phyloP scores from a whole-genome alignment of 37 sponge, comb jelly and placozoan genomes.

The Halisarca cf. caerulea region DNA sequence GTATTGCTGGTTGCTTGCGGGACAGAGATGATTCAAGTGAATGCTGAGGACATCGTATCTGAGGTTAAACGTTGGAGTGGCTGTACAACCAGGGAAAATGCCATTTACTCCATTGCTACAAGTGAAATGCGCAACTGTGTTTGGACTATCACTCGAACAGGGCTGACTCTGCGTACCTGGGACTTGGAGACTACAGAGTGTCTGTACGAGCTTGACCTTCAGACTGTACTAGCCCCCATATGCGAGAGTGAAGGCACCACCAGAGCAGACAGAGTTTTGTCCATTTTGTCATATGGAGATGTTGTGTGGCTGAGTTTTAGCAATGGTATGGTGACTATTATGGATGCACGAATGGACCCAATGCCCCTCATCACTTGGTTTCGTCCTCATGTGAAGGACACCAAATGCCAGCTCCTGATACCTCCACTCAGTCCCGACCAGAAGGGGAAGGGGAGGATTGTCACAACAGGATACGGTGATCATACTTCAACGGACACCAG shows the following conservation, averaged over 20 bases:
- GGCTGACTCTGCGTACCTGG: slow-evolving; percentile 54
- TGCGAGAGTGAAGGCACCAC: slow-evolving; percentile 36
- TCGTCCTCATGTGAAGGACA: slow-evolving; percentile 49
- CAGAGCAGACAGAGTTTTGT: slow-evolving; percentile 50
- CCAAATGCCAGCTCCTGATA: slow-evolving; percentile 59
- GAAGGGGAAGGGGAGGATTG: slow-evolving; percentile 22
- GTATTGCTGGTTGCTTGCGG: slow-evolving; percentile 73
- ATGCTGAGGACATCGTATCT: slow-evolving; percentile 47
- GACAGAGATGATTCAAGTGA: slow-evolving; percentile 60
- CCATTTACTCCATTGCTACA: slow-evolving; percentile 50
- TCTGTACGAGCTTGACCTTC: slow-evolving; percentile 37
- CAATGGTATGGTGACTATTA: slow-evolving; percentile 60
- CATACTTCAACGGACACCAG: slow-evolving; percentile 10
- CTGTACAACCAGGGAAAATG: slow-evolving; percentile 44
- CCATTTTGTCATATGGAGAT: slow-evolving; percentile 49
- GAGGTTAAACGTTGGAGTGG: slow-evolving; percentile 38
- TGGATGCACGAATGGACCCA: slow-evolving; percentile 33
- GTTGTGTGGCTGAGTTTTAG: slow-evolving; percentile 71
- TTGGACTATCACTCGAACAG: slow-evolving; percentile 56
- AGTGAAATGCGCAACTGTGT: slow-evolving; percentile 34
- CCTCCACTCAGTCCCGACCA: slow-evolving; percentile 5
- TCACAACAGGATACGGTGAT: slow-evolving; percentile 76
- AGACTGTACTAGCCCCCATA: slow-evolving; percentile 34
- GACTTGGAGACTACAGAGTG: slow-evolving; percentile 34
- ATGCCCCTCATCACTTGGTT: slow-evolving; percentile 46